These are phyloP conservation scores for Cryptocephalus primarius DNA, from an alignment of 2,888 invertebrate genomes.

Conservation along the genomic window DNA sequence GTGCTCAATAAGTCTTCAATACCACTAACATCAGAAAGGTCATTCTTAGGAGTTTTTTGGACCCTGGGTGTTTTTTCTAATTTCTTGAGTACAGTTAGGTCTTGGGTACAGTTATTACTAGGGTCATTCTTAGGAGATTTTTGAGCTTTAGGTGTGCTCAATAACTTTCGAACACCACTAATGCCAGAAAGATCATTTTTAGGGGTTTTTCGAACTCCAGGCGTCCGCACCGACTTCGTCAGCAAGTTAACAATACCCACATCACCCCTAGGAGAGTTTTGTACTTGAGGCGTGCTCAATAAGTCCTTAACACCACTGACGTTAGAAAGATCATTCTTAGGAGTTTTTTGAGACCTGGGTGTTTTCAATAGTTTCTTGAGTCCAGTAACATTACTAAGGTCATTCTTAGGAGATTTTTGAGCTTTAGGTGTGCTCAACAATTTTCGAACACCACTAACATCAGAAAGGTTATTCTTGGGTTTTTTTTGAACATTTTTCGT, in stretches of 20 bases:
- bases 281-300: not conserved
- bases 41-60: conserved; percentile 2
- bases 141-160: not conserved
- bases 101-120: not conserved
- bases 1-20: not conserved
- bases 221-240: not conserved
- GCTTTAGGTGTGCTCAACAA: conserved; percentile 10
- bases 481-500: conserved; percentile 11
- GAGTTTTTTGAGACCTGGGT: conserved; percentile 12
- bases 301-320: not conserved
- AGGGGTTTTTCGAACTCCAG: not conserved
- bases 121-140: conserved; percentile 1
- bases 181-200: not conserved
- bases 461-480: conserved; percentile 9
- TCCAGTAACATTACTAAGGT: conserved; percentile 14
- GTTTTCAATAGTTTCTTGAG: conserved; percentile 18
- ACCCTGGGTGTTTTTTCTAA: conserved; percentile 1
- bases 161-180: not conserved
- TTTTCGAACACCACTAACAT: conserved; percentile 8
- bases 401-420: conserved; percentile 17
- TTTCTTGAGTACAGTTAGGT: not conserved
- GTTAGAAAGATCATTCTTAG: not conserved
- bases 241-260: not conserved
- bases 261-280: not conserved
- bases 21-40: not conserved